Evolutionary conservation across 2,797 vertebrate genomes (phyloP).

Genomic region (Notamacropus eugenii): DNA sequence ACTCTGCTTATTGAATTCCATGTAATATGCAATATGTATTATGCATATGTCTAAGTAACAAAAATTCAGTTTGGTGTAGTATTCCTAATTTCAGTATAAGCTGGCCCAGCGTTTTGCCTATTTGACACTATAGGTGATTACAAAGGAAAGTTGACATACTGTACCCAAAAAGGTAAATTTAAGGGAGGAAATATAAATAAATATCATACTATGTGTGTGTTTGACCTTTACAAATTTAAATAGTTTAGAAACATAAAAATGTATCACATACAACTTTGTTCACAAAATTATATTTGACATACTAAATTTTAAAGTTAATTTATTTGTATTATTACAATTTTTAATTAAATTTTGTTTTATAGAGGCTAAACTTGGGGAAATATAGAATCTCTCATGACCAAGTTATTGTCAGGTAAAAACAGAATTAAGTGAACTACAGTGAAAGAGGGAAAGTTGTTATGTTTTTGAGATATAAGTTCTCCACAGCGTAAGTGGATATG

Average conservation of each 20-base stretch:
- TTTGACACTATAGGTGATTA: background rate
- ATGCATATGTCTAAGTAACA: slow-evolving; percentile 37
- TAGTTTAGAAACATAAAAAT: slow-evolving; percentile 34
- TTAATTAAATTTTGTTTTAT: slow-evolving; percentile 4
- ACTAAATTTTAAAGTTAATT: slow-evolving; percentile 5
- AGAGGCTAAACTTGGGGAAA: slow-evolving; percentile 36
- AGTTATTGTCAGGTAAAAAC: slow-evolving; percentile 19
- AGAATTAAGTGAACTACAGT: slow-evolving; percentile 2
- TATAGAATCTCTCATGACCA: background rate
- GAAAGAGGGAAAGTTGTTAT: background rate
- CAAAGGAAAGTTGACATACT: background rate
- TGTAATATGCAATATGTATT: slow-evolving; percentile 12
- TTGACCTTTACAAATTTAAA: background rate
- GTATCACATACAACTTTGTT: slow-evolving; percentile 15
- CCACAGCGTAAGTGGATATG: background rate
- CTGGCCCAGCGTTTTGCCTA: slow-evolving; percentile 25
- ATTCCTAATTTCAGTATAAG: slow-evolving; percentile 33
- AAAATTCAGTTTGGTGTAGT: slow-evolving; percentile 43
- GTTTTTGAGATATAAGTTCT: slow-evolving; percentile 6
- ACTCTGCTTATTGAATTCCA: background rate
- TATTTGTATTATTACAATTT: slow-evolving; percentile 50
- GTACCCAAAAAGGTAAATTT: background rate
- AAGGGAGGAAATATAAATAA: slow-evolving; percentile 35
- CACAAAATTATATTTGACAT: background rate
- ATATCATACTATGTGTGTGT: slow-evolving; percentile 36